Evolutionary conservation across 1,140 invertebrate genomes (phyloP).

Genomic region (Ooceraea biroi): DNA sequence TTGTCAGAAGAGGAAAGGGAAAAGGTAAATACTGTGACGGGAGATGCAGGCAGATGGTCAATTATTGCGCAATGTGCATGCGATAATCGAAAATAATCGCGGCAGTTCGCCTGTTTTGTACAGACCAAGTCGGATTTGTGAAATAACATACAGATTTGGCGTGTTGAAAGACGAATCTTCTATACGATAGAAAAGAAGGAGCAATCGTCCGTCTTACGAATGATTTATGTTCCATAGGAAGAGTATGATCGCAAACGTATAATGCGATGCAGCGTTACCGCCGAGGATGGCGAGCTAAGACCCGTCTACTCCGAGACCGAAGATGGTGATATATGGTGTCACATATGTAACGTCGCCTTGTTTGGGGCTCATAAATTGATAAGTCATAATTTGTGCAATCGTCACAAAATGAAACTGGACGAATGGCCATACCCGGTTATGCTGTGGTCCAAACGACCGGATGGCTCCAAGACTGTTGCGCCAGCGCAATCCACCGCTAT

Average conservation of each 20-base stretch:
- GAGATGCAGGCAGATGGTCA: neutral
- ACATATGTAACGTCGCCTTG: conserved; percentile 85
- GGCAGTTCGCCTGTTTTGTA: neutral
- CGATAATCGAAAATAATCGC: too few species aligned
- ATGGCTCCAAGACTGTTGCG: conserved; percentile 76
- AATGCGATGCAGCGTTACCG: conserved; percentile 85
- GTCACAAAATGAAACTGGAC: conserved; percentile 85
- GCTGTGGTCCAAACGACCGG: conserved; percentile 83
- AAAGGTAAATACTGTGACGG: conserved; percentile 82
- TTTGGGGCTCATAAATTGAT: conserved; percentile 85
- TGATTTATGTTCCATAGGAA: conserved; percentile 82
- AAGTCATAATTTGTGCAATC: conserved; percentile 83
- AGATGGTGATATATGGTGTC: conserved; percentile 85
- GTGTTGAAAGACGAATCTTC: too few species aligned
- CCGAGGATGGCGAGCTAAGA: conserved; percentile 84
- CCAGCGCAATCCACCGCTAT: conserved; percentile 64
- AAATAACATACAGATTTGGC: too few species aligned
- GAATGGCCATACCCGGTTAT: conserved; percentile 85
- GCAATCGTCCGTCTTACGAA: conserved; percentile 36
- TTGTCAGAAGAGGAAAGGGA: conserved; percentile 84
- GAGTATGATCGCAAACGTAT: conserved; percentile 84
- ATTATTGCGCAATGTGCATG: too few species aligned
- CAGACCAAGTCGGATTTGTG: too few species aligned
- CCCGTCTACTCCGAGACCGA: conserved; percentile 85
- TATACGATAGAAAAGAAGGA: too few species aligned